Conservation (phyloP, 2,888 invertebrate species). For the Drosophila nr. medialis region DNA sequence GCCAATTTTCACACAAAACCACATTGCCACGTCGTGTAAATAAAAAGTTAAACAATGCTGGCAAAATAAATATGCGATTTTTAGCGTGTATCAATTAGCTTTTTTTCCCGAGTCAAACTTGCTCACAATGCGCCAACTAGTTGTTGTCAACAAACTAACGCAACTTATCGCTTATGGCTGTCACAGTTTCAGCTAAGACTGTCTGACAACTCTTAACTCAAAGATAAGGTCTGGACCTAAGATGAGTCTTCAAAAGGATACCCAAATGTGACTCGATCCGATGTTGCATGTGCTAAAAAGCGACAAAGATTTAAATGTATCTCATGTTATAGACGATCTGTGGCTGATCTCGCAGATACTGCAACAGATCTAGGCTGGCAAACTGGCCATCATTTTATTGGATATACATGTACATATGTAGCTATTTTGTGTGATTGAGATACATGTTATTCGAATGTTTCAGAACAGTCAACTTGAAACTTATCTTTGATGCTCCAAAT, state of each 20-base stretch:
- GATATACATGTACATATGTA: not conserved
- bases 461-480: not conserved
- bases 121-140: not conserved
- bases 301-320: not conserved
- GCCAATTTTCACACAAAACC: conserved; percentile 55
- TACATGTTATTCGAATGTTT: not conserved
- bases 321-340: not conserved
- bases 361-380: not conserved
- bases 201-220: not conserved
- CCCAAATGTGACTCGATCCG: not conserved
- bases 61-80: not conserved
- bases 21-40: conserved; percentile 9
- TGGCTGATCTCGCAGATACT: not conserved
- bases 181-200: not conserved
- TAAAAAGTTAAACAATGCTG: conserved; percentile 3
- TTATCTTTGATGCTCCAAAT: not conserved
- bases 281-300: not conserved
- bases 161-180: not conserved
- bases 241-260: not conserved
- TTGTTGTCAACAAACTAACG: not conserved
- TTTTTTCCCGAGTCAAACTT: not conserved
- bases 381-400: not conserved
- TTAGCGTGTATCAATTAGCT: not conserved
- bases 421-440: not conserved
- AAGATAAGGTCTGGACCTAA: not conserved